These are phyloP conservation scores for Tetramorium alpestre DNA, from an alignment of 1,140 invertebrate genomes.

Conservation along the genomic window DNA sequence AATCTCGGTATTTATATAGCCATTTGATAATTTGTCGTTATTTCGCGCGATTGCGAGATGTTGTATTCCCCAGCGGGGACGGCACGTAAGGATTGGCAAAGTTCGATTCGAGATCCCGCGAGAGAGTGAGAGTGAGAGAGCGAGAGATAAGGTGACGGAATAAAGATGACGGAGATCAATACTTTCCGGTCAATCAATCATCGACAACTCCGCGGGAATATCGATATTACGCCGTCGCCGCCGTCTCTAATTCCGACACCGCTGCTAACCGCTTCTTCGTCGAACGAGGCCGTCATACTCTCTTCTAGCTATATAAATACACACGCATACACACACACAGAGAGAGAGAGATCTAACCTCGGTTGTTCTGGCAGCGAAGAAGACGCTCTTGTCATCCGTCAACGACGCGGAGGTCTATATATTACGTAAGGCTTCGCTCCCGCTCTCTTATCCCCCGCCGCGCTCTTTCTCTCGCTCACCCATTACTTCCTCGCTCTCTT, in stretches of 20 bases:
- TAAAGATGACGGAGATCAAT: not conserved
- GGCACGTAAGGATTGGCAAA: not conserved
- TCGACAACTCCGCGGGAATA: not conserved
- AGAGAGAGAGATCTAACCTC: conserved; percentile 70
- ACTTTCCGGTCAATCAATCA: conserved; percentile 22
- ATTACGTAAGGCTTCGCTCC: conserved; percentile 75
- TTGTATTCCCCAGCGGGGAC: not conserved
- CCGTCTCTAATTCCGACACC: conserved; percentile 44
- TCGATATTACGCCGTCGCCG: conserved; percentile 29
- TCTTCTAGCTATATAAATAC: conserved; percentile 70
- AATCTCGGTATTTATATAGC: conserved; percentile 10
- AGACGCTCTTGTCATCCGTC: conserved; percentile 80
- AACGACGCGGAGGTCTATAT: conserved; percentile 78
- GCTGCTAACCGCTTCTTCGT: not conserved
- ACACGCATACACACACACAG: not conserved
- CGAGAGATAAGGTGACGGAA: not conserved
- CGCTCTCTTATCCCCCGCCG: not conserved
- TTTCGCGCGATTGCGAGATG: not conserved
- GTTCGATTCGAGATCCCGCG: not conserved
- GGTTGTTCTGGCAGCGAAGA: conserved; percentile 71
- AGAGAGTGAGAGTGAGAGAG: not conserved
- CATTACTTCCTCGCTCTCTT: conserved; percentile 6
- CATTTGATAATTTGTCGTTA: conserved; percentile 14
- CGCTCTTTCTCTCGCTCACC: not conserved
- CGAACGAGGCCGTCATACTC: conserved; percentile 70